phyloP scores from a whole-genome alignment of 2,888 invertebrate genomes.

The Cotesia congregata region DNA sequence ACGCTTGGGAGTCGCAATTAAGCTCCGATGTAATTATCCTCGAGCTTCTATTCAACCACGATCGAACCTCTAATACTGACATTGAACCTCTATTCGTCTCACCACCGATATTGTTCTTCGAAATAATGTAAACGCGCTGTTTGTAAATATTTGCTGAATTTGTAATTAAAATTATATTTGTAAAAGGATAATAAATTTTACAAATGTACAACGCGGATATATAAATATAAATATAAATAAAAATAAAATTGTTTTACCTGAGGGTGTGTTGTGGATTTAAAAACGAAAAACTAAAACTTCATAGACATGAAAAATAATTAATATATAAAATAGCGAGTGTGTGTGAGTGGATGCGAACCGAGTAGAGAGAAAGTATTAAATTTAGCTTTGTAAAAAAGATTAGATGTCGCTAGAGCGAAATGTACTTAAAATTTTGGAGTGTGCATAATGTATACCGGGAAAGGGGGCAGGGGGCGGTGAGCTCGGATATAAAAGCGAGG shows the following conservation, averaged over 20 bases:
- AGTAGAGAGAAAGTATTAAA: conserved; percentile 7
- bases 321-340: background rate
- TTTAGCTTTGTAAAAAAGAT: conserved; percentile 4
- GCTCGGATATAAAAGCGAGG: background rate
- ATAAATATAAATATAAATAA: no score
- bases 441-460: background rate
- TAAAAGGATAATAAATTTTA: no score
- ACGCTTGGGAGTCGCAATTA: conserved; percentile 47
- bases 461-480: background rate
- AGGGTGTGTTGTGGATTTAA: background rate
- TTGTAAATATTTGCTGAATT: no score
- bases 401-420: background rate
- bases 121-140: no score
- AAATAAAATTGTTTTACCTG: background rate
- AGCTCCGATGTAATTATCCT: conserved; percentile 55
- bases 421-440: background rate
- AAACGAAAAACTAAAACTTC: background rate
- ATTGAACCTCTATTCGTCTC: conserved; percentile 42
- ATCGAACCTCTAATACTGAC: conserved; percentile 54
- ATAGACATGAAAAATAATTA: background rate
- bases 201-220: no score
- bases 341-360: background rate
- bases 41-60: conserved; percentile 51
- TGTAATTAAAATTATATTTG: no score
- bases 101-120: background rate